phyloP scores from a whole-genome alignment of 1,140 invertebrate genomes.

The Teleopsis dalmanni region DNA sequence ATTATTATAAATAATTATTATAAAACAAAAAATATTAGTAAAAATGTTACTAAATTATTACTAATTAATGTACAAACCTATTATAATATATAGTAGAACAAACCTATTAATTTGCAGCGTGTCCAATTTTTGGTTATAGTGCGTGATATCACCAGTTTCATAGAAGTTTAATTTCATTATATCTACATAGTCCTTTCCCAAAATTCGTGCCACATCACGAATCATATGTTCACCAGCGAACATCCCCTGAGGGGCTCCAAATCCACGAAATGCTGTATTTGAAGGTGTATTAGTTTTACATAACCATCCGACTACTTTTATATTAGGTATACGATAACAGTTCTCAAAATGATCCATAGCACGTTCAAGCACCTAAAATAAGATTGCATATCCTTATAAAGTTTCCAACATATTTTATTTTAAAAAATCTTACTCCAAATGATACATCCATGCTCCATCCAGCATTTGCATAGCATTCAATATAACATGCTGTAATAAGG shows the following conservation, averaged over 20 bases:
- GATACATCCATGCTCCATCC: conserved; percentile 83
- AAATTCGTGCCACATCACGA: conserved; percentile 63
- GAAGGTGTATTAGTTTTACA: conserved; percentile 83
- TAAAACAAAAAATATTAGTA: no score
- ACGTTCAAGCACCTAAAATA: conserved; percentile 61
- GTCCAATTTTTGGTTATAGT: conserved; percentile 67
- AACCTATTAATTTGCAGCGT: conserved; percentile 60
- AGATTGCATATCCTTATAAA: not conserved
- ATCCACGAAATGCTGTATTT: conserved; percentile 86
- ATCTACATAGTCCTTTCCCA: conserved; percentile 54
- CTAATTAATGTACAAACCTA: no score
- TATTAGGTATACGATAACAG: conserved; percentile 65
- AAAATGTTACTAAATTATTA: no score
- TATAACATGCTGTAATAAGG: conserved; percentile 60
- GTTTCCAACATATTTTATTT: not conserved
- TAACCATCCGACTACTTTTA: conserved; percentile 57
- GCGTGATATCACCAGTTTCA: conserved; percentile 68
- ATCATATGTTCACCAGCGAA: conserved; percentile 72
- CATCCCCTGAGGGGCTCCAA: conserved; percentile 87
- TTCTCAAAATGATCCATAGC: conserved; percentile 76
- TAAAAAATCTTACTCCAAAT: conserved; percentile 53
- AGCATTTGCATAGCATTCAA: conserved; percentile 74
- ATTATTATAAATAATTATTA: no score
- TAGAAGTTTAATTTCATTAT: conserved; percentile 72
- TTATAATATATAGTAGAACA: not conserved